Percentiles rank a stretch among this genome's conserved stretches.
Evolutionary conservation across 2,113 vertebrate genomes (phyloP).

Genomic region (Oryzias celebensis): DNA sequence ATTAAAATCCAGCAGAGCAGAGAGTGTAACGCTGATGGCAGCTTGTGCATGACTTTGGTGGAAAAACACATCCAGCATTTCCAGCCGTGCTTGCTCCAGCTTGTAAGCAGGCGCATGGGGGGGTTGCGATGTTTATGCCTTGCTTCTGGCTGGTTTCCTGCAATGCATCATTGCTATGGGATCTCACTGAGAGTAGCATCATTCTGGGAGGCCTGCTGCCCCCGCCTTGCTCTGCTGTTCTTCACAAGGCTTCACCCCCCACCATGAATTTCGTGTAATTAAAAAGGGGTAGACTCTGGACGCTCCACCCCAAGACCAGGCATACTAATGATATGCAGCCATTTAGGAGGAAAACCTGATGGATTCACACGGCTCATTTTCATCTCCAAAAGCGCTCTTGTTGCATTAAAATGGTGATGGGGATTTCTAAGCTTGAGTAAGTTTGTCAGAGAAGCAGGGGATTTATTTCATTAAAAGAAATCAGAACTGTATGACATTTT

Average conservation of each 20-base stretch:
- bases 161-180: constrained; percentile 20
- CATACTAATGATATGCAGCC: constrained; percentile 68
- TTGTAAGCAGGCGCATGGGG: constrained; percentile 17
- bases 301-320: constrained; percentile 37
- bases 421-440: constrained; percentile 69
- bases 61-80: constrained; percentile 16
- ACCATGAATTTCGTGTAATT: constrained; percentile 59
- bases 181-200: constrained; percentile 27
- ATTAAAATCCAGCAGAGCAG: constrained; percentile 75
- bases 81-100: no score
- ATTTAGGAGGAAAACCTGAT: constrained; percentile 67
- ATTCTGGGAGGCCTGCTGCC: constrained; percentile 50
- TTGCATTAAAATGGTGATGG: constrained; percentile 72
- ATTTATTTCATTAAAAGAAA: constrained; percentile 75
- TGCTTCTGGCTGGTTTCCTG: constrained; percentile 30
- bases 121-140: constrained; percentile 40
- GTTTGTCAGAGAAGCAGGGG: constrained; percentile 65
- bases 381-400: constrained; percentile 66
- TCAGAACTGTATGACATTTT: constrained; percentile 60
- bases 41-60: constrained; percentile 56
- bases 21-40: constrained; percentile 63
- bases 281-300: constrained; percentile 58
- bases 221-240: constrained; percentile 34
- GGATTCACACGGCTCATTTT: constrained; percentile 71
- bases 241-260: constrained; percentile 12